These are phyloP conservation scores for Piprites chloris DNA, from an alignment of 2,113 vertebrate species.

Conservation along the genomic window DNA sequence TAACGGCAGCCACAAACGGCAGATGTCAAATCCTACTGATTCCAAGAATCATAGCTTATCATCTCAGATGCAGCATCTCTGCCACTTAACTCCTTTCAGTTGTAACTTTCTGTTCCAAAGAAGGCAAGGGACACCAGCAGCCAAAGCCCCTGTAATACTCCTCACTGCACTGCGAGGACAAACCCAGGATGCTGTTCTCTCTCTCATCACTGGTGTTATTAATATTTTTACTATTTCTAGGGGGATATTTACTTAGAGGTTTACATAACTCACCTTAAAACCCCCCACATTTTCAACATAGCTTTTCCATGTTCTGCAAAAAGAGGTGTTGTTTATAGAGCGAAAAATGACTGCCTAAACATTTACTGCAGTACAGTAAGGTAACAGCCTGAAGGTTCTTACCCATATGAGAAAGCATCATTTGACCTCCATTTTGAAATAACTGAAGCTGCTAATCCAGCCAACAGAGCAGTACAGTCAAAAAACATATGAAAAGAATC, in stretches of 20 bases:
- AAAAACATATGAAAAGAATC: constrained; percentile 99
- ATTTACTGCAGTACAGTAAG: not conserved
- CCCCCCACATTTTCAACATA: not conserved
- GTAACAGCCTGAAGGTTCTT: constrained; percentile 59
- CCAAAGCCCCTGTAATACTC: accelerated
- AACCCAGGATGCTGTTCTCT: not conserved
- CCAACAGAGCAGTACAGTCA: constrained; percentile 96
- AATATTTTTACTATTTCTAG: not conserved
- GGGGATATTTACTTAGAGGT: not conserved
- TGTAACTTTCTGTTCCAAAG: not conserved
- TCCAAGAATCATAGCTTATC: not conserved
- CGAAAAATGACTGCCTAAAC: not conserved
- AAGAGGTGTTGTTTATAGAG: not conserved
- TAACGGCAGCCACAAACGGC: not conserved
- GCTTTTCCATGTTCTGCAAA: not conserved
- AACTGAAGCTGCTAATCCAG: constrained; percentile 94
- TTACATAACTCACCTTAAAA: not conserved
- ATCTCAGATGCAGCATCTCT: not conserved
- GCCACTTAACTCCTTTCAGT: not conserved
- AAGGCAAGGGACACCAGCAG: not conserved
- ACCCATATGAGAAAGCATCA: constrained; percentile 98
- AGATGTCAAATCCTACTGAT: not conserved
- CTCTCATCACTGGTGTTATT: not conserved
- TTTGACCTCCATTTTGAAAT: constrained; percentile 98
- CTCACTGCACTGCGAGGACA: not conserved